Percentiles rank a stretch among this genome's conserved stretches.
These are phyloP conservation scores for Pandion haliaetus DNA, from an alignment of 2,113 vertebrate species.

Conservation along the genomic window DNA sequence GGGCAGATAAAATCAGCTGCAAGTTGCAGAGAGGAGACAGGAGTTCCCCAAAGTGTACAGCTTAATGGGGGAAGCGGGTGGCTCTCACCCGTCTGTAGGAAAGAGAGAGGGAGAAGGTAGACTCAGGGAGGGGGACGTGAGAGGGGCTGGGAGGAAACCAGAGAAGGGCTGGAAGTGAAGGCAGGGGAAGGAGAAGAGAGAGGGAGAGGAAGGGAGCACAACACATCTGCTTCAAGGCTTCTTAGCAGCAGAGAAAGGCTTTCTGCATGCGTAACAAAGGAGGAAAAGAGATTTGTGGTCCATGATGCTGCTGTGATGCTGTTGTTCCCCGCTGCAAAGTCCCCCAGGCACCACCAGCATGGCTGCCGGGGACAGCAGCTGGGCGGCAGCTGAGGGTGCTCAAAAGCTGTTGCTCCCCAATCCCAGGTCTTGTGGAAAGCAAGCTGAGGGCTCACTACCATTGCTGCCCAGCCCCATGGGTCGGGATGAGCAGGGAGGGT, in stretches of 20 bases:
- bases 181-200: not conserved
- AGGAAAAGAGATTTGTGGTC: not conserved
- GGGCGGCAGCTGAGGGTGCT: not conserved
- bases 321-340: not conserved
- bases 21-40: constrained; percentile 25
- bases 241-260: not conserved
- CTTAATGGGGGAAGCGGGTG: not conserved
- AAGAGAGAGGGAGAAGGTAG: not conserved
- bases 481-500: not conserved
- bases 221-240: not conserved
- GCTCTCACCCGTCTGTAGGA: not conserved
- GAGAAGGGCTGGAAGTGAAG: not conserved
- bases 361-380: not conserved
- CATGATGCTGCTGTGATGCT: not conserved
- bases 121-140: not conserved
- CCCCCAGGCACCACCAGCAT: too few species aligned
- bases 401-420: not conserved
- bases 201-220: not conserved
- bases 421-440: not conserved
- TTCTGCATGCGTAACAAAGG: not conserved
- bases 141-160: not conserved
- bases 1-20: constrained; percentile 29
- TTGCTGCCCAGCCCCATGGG: not conserved
- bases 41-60: not conserved
- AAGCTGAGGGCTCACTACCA: not conserved